Evolutionary conservation across 2,888 invertebrate genomes (phyloP).

Genomic region (Nycteola revayana): DNA sequence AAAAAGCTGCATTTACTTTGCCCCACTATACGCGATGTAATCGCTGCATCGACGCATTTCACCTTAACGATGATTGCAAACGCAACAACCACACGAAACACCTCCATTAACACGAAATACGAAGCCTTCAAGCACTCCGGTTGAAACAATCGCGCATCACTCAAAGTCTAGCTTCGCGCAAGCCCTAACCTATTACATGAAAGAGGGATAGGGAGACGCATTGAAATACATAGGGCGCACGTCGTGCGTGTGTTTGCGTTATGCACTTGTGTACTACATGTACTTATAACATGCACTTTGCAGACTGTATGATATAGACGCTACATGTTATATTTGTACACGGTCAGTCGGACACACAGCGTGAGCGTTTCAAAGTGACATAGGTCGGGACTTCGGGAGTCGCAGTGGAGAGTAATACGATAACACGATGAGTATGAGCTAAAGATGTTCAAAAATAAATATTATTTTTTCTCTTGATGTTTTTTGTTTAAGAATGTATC

Average conservation of each 20-base stretch:
- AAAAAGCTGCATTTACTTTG: too few relatives aligned
- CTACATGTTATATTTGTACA: constrained; percentile 30
- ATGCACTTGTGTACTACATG: constrained; percentile 19
- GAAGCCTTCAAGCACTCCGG: too few relatives aligned
- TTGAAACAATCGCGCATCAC: constrained; percentile 11
- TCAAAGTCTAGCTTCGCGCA: constrained; percentile 28
- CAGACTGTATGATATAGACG: neutral
- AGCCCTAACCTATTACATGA: constrained; percentile 51
- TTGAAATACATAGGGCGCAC: constrained; percentile 50
- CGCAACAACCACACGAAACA: too few relatives aligned
- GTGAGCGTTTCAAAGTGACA: constrained; percentile 44
- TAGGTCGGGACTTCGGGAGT: constrained; percentile 62
- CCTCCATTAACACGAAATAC: too few relatives aligned
- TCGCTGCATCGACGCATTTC: too few relatives aligned
- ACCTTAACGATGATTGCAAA: too few relatives aligned
- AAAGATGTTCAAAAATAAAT: too few relatives aligned
- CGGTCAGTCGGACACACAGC: constrained; percentile 55
- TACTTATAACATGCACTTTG: constrained; percentile 19
- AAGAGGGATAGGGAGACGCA: constrained; percentile 45
- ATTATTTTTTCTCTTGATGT: too few relatives aligned
- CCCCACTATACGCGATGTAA: too few relatives aligned
- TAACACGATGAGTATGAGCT: constrained; percentile 1
- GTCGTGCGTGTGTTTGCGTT: constrained; percentile 38
- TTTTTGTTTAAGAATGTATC: too few relatives aligned
- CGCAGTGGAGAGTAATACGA: constrained; percentile 6